These are phyloP conservation scores for Platorchestia sp. DNA, from an alignment of 1,140 invertebrate genomes.

Conservation along the genomic window DNA sequence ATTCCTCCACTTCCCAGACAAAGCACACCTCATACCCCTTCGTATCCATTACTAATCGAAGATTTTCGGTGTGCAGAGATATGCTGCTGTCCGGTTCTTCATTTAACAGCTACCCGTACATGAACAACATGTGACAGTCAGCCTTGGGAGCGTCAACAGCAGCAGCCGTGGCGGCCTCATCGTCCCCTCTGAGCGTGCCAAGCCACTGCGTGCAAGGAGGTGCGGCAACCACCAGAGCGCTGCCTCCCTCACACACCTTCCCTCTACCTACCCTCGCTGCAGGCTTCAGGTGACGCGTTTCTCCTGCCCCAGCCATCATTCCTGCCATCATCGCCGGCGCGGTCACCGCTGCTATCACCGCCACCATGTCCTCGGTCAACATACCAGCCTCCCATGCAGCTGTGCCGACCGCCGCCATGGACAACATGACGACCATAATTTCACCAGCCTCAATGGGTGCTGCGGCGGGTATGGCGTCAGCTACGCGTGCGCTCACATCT, in stretches of 20 bases:
- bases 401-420: background rate
- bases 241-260: slow-evolving; percentile 33
- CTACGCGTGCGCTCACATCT: background rate
- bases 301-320: slow-evolving; percentile 68
- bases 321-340: slow-evolving; percentile 69
- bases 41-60: background rate
- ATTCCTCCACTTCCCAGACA: too few relatives aligned
- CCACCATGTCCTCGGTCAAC: background rate
- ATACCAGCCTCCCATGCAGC: background rate
- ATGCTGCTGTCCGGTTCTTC: slow-evolving; percentile 68
- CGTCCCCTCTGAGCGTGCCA: slow-evolving; percentile 62
- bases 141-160: slow-evolving; percentile 66
- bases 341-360: slow-evolving; percentile 37
- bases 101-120: slow-evolving; percentile 67
- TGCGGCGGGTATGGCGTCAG: background rate
- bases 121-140: slow-evolving; percentile 68
- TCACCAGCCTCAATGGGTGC: background rate
- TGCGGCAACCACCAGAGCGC: background rate
- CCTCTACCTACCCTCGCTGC: slow-evolving; percentile 69
- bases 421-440: background rate
- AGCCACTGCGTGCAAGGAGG: slow-evolving; percentile 13
- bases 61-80: slow-evolving; percentile 61
- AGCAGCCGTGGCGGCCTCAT: slow-evolving; percentile 58
- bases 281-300: slow-evolving; percentile 60
- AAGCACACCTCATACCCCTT: too few relatives aligned